Conservation (phyloP, 2,888 invertebrate genomes). For the Euzophera pinguis region DNA sequence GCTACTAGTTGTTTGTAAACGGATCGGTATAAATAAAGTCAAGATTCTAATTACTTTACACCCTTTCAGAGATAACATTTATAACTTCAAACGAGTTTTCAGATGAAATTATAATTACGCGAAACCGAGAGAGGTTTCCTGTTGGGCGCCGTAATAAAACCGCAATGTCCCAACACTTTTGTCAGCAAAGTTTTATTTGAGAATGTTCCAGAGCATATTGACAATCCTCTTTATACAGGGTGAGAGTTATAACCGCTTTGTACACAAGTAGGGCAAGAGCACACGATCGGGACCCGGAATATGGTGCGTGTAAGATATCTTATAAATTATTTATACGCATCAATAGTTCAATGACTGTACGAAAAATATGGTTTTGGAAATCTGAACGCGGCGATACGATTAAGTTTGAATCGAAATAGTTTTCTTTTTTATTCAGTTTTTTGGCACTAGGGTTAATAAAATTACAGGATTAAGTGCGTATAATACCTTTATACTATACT, state of each 20-base stretch:
- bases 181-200: not conserved
- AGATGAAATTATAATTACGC: no score
- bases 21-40: no score
- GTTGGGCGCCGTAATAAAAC: not conserved
- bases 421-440: no score
- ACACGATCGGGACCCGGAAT: not conserved
- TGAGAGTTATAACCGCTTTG: not conserved
- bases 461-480: no score
- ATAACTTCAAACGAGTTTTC: no score
- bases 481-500: no score
- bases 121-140: not conserved
- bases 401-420: not conserved
- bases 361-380: not conserved
- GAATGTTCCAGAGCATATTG: not conserved
- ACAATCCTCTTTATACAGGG: not conserved
- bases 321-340: slow-evolving; percentile 4
- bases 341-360: not conserved
- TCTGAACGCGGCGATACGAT: not conserved
- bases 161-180: not conserved
- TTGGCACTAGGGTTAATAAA: no score
- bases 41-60: no score
- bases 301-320: not conserved
- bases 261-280: not conserved
- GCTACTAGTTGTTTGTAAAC: no score
- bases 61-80: no score